phyloP scores from a whole-genome alignment of 2,888 invertebrate species.

The Brachylomia viminalis region DNA sequence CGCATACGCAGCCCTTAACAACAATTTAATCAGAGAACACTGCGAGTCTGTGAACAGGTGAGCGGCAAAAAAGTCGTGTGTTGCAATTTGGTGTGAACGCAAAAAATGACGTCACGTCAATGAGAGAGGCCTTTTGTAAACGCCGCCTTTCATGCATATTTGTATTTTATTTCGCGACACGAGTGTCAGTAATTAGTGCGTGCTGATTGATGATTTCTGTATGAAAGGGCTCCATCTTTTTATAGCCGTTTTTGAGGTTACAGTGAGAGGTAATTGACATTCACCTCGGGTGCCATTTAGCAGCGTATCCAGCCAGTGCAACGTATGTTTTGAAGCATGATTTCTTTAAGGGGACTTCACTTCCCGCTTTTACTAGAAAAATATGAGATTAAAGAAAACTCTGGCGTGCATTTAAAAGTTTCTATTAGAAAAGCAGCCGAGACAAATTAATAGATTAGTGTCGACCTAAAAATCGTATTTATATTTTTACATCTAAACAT shows the following conservation, averaged over 20 bases:
- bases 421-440: not conserved
- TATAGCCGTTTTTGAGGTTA: slow-evolving; percentile 44
- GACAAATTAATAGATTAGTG: not conserved
- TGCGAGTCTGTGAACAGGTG: slow-evolving; percentile 25
- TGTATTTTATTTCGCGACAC: slow-evolving; percentile 27
- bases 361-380: not conserved
- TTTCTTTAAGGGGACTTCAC: not conserved
- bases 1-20: slow-evolving; percentile 31
- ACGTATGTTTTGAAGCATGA: slow-evolving; percentile 18
- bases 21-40: slow-evolving; percentile 27
- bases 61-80: slow-evolving; percentile 35
- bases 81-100: slow-evolving; percentile 35
- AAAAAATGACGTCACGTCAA: slow-evolving; percentile 41
- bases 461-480: not conserved
- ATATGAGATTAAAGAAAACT: not conserved
- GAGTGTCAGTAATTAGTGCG: slow-evolving; percentile 45
- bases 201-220: slow-evolving; percentile 43
- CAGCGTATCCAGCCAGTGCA: not conserved
- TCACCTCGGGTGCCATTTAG: slow-evolving; percentile 22
- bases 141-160: slow-evolving; percentile 36
- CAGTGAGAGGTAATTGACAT: slow-evolving; percentile 50
- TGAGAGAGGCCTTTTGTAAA: slow-evolving; percentile 44
- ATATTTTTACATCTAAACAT: not conserved
- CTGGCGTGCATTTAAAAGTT: not conserved
- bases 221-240: slow-evolving; percentile 27